These are phyloP conservation scores for Coreius guichenoti DNA, from an alignment of 2,797 vertebrate genomes.

Conservation along the genomic window DNA sequence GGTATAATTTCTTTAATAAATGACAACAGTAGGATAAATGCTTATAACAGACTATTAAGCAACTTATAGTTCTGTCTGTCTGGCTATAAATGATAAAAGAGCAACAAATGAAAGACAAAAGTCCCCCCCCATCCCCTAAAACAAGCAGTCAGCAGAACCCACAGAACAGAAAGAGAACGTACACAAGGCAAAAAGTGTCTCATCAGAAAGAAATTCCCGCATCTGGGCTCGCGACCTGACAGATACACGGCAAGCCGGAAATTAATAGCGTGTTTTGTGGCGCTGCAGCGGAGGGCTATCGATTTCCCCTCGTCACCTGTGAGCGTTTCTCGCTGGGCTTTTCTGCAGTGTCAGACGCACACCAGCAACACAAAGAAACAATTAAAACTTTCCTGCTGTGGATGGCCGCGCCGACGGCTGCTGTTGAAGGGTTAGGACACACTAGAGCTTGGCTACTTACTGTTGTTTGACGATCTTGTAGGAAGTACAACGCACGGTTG, in stretches of 20 bases:
- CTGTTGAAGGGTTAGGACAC: neutral
- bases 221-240: constrained; percentile 63
- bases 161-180: constrained; percentile 58
- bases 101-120: neutral
- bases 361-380: constrained; percentile 6
- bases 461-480: neutral
- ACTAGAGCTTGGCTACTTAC: neutral
- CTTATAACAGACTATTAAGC: neutral
- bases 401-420: neutral
- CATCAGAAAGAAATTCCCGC: constrained; percentile 66
- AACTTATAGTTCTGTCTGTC: neutral
- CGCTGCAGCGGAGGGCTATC: constrained; percentile 33
- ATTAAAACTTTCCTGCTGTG: constrained; percentile 18
- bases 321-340: constrained; percentile 55
- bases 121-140: constrained; percentile 55
- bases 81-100: neutral
- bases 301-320: constrained; percentile 66
- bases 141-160: constrained; percentile 71
- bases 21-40: neutral
- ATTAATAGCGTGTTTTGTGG: constrained; percentile 61
- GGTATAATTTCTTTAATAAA: neutral
- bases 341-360: constrained; percentile 46
- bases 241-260: constrained; percentile 63
- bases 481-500: too few relatives aligned
- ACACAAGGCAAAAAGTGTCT: constrained; percentile 45